phyloP scores from a whole-genome alignment of 2,113 vertebrate species.

The Hippocampus barbouri region DNA sequence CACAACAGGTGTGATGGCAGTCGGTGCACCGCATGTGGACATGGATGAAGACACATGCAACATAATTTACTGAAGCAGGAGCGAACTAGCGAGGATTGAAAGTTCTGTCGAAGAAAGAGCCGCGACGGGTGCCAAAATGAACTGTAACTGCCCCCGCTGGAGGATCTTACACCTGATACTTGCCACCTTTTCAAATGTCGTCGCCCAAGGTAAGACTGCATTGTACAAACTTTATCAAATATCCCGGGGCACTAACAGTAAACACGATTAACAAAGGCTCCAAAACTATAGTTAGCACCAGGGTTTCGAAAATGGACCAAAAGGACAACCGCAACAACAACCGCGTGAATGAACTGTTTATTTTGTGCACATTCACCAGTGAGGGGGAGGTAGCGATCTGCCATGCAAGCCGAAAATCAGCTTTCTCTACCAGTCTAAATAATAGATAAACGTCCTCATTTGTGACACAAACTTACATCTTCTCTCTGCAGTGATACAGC shows the following conservation, averaged over 20 bases:
- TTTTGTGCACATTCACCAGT: neutral
- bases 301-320: neutral
- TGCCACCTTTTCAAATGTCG: constrained; percentile 48
- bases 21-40: constrained; percentile 24
- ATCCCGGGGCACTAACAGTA: neutral
- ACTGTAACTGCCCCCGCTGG: constrained; percentile 50
- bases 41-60: constrained; percentile 42
- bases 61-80: constrained; percentile 32
- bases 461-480: constrained; percentile 44
- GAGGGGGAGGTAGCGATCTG: neutral
- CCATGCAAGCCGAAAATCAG: constrained; percentile 13
- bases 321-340: neutral
- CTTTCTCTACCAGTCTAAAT: constrained; percentile 30
- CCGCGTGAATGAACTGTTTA: neutral
- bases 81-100: constrained; percentile 34
- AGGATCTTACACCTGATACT: constrained; percentile 61
- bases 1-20: constrained; percentile 54
- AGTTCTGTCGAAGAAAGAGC: constrained; percentile 41
- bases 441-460: constrained; percentile 46
- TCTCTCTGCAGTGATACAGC: constrained; percentile 14
- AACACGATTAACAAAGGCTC: neutral
- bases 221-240: neutral
- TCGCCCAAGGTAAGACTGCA: constrained; percentile 66
- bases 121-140: constrained; percentile 64
- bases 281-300: neutral